Conservation (phyloP, 2,888 invertebrate genomes). For the Stramonita haemastoma region DNA sequence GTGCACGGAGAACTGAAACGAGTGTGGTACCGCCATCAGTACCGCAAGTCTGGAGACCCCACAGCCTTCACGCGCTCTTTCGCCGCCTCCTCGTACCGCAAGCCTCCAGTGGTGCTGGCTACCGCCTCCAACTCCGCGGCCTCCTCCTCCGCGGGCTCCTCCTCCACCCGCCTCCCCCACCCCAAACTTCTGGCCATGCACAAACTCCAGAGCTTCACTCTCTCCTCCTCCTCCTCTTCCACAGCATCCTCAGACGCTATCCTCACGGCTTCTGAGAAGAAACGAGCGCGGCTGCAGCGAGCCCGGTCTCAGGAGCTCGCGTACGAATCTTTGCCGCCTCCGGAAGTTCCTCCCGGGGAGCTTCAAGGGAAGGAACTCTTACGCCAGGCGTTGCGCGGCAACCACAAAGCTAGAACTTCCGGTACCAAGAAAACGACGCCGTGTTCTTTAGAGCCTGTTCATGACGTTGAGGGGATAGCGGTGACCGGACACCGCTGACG, state of each 20-base stretch:
- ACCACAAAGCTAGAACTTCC: background rate
- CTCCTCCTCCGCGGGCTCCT: background rate
- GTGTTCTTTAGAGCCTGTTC: background rate
- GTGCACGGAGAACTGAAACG: constrained; percentile 51
- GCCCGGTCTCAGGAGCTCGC: constrained; percentile 33
- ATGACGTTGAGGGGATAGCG: background rate
- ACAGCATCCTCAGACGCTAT: background rate
- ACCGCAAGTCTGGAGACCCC: constrained; percentile 45
- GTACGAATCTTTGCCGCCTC: background rate
- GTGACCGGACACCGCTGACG: constrained; percentile 22
- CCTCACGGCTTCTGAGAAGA: constrained; percentile 8
- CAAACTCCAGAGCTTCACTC: constrained; percentile 7
- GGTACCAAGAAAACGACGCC: background rate
- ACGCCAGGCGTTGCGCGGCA: constrained; percentile 23
- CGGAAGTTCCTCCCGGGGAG: background rate
- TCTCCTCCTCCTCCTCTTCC: background rate
- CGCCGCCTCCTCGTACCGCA: constrained; percentile 41
- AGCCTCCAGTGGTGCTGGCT: background rate
- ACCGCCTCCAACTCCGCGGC: background rate
- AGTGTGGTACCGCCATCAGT: constrained; percentile 48
- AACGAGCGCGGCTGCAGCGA: constrained; percentile 4
- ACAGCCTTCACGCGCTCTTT: constrained; percentile 47
- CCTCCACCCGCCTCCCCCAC: background rate
- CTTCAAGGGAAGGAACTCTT: constrained; percentile 5
- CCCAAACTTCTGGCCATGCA: background rate